Conservation (phyloP, 2,888 invertebrate genomes). For the Oligia fasciuncula region DNA sequence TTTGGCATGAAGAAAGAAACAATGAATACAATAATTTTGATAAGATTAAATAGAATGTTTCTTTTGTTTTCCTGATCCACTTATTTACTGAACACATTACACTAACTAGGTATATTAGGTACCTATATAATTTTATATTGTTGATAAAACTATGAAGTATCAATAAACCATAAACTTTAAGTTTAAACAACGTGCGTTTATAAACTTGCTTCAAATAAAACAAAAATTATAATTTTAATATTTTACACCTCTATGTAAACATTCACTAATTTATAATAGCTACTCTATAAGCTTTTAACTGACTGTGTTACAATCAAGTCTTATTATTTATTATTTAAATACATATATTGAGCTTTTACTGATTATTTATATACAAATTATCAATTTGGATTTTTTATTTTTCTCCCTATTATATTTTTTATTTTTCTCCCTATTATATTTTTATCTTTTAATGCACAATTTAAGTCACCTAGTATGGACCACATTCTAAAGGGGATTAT, state of each 20-base stretch:
- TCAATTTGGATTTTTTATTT: constrained; percentile 76
- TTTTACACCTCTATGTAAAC: constrained; percentile 75
- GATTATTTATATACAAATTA: constrained; percentile 83
- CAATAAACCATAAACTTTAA: constrained; percentile 73
- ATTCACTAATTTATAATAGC: constrained; percentile 82
- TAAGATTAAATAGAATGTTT: constrained; percentile 41
- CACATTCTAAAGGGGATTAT: constrained; percentile 85
- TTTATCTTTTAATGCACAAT: constrained; percentile 86
- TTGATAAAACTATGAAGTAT: constrained; percentile 78
- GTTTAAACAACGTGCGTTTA: constrained; percentile 77
- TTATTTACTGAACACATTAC: constrained; percentile 86
- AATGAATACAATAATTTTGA: constrained; percentile 34
- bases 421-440: constrained; percentile 78
- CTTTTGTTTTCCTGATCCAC: constrained; percentile 54
- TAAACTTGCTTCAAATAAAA: constrained; percentile 75
- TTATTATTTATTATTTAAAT: constrained; percentile 84
- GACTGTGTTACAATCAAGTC: constrained; percentile 86
- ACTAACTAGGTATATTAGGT: constrained; percentile 68
- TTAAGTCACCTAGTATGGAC: constrained; percentile 90
- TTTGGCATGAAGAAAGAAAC: constrained; percentile 55
- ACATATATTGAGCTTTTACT: constrained; percentile 87
- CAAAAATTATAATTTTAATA: constrained; percentile 62
- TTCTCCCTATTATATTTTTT: constrained; percentile 79
- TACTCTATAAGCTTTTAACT: constrained; percentile 85
- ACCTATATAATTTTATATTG: constrained; percentile 68